phyloP scores from a whole-genome alignment of 2,888 invertebrate species.

The Leucania comma region DNA sequence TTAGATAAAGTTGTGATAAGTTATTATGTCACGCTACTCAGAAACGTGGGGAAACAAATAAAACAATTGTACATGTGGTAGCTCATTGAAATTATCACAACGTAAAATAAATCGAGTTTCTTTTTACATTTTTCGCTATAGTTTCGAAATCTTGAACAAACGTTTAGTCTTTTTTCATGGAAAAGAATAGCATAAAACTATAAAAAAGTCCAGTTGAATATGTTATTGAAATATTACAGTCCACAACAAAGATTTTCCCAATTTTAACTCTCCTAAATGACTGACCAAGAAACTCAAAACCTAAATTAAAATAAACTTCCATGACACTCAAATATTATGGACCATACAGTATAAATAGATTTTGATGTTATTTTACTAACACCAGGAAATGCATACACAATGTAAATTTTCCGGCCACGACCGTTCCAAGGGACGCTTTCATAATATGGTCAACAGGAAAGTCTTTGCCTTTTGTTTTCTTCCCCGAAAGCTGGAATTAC shows the following conservation, averaged over 20 bases:
- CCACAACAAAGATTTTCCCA: not conserved
- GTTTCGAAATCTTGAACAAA: too few species aligned
- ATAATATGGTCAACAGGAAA: constrained; percentile 29
- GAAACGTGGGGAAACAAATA: constrained; percentile 5
- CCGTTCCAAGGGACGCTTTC: constrained; percentile 13
- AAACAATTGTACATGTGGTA: not conserved
- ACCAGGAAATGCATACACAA: constrained; percentile 21
- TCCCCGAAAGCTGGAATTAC: constrained; percentile 18
- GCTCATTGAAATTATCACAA: not conserved
- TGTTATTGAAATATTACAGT: not conserved
- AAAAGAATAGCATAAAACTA: too few species aligned
- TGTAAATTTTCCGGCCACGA: not conserved
- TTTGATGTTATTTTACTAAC: constrained; percentile 12
- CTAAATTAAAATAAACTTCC: not conserved
- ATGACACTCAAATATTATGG: constrained; percentile 37
- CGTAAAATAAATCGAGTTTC: too few species aligned
- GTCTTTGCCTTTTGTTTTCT: constrained; percentile 28
- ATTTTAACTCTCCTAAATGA: not conserved
- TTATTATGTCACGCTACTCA: constrained; percentile 18
- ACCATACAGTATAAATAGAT: not conserved
- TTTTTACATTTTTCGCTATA: too few species aligned
- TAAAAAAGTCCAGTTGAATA: too few species aligned
- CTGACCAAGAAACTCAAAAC: not conserved
- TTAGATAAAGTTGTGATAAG: constrained; percentile 34
- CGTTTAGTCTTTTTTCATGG: too few species aligned